Base-by-base conservation (phyloP, 2,797 vertebrate species). In the Iguana delicatissima region DNA sequence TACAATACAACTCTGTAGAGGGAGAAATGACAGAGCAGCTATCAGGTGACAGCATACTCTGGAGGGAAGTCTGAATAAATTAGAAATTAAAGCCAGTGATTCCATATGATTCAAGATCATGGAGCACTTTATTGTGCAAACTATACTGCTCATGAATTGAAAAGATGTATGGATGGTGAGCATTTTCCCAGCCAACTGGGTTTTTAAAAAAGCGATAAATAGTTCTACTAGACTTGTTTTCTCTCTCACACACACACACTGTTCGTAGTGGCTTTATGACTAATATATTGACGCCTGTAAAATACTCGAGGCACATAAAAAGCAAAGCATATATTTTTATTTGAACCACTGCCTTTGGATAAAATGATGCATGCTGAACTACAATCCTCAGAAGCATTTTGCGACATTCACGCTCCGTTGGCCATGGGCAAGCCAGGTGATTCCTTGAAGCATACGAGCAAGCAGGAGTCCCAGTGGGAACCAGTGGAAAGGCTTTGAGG, bases 301-400 rank as follows among this genome's bases (percentile, higher is more conserved):
- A 76, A 76, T 26, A 86, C 24, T 29, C 42, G 50, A 72, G 29
- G 29, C 87, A 74, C 20, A 76, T 57, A 64, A 89, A 89, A 84
- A 73, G 26, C 50, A 76, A 76, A 67, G 24, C 22, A 20, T 42
- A 88, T 38, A 69, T 88, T 88, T 87, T 72, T 62, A 20, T 88
- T 72, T 88, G 22, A 74, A 6, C 80, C 29, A 24, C 26, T 74
- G 69, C 52, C 52, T 89, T 82, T 82, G 87, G 69, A 74, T 89
- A 76, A 84, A 84, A 74, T 46, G 76, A n/a, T 10, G 13, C 72
- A 62, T 10, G 6, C 24, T 73, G 55, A 62, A 83, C 88, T 84
- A 84, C 38, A 76, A 55, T 14, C 14, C 29, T 55, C 38, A 84
- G 55, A 50, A 76, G 72, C 50, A 73, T 82, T 82, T 57, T 82